phyloP scores from a whole-genome alignment of 2,797 vertebrate genomes.

The Macropus fuliginosus region DNA sequence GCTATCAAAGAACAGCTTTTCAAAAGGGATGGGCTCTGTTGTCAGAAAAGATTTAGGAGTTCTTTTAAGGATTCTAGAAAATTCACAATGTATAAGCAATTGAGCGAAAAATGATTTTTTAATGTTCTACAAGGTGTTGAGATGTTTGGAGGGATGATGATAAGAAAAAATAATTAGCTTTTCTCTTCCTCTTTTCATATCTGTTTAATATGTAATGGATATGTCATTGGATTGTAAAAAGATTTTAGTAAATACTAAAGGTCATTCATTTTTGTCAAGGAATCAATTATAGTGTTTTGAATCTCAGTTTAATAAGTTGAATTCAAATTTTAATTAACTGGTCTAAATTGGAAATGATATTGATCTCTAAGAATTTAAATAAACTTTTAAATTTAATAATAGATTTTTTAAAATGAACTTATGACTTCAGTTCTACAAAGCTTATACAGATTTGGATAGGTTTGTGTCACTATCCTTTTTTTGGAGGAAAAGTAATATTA shows the following conservation, averaged over 20 bases:
- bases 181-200: not conserved
- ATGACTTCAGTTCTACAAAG: not conserved
- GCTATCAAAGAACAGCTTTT: not conserved
- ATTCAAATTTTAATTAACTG: not conserved
- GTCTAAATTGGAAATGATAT: not conserved
- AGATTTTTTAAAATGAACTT: not conserved
- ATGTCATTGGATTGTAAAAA: not conserved
- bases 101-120: not conserved
- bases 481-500: not conserved
- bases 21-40: not conserved
- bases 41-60: not conserved
- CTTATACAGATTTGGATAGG: not conserved
- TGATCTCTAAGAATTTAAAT: not conserved
- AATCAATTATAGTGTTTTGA: not conserved
- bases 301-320: not conserved
- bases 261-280: not conserved
- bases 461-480: not conserved
- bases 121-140: not conserved
- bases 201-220: not conserved
- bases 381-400: no score
- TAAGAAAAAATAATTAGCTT: not conserved
- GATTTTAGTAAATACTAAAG: not conserved
- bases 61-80: not conserved
- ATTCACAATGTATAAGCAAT: not conserved
- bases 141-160: not conserved